phyloP scores from a whole-genome alignment of 2,888 invertebrate species.

The Limenitis camilla region DNA sequence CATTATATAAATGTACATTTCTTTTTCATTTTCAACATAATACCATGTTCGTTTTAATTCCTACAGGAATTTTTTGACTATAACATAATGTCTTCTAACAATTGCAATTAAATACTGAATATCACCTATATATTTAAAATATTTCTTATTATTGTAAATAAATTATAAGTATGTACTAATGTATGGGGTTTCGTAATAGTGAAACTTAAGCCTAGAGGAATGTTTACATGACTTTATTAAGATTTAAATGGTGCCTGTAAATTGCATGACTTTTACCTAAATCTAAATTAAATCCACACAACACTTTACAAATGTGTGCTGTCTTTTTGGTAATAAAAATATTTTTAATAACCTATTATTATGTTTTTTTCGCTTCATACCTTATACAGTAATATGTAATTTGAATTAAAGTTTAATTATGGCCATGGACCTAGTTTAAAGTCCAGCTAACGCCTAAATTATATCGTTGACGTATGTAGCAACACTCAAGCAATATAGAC shows the following conservation, averaged over 20 bases:
- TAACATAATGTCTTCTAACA: background rate
- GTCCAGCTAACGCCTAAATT: slow-evolving; percentile 7
- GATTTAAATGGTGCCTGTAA: slow-evolving; percentile 13
- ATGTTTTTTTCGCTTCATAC: background rate
- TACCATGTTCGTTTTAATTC: background rate
- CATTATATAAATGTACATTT: background rate
- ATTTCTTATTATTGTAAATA: slow-evolving; percentile 5
- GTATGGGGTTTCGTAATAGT: slow-evolving; percentile 10
- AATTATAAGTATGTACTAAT: slow-evolving; percentile 4
- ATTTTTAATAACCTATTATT: slow-evolving; percentile 5
- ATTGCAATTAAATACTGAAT: background rate
- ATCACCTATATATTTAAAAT: slow-evolving; percentile 2
- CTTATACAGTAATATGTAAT: background rate
- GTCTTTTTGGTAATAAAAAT: slow-evolving; percentile 43
- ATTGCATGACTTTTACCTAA: slow-evolving; percentile 13
- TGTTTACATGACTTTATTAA: slow-evolving; percentile 17
- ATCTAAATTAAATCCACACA: slow-evolving; percentile 39
- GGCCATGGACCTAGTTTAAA: background rate
- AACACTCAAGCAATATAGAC: slow-evolving; percentile 5
- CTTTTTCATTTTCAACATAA: background rate
- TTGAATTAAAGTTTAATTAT: background rate
- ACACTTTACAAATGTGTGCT: slow-evolving; percentile 59
- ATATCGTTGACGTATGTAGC: slow-evolving; percentile 10
- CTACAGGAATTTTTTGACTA: slow-evolving; percentile 1
- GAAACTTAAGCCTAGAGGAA: slow-evolving; percentile 19